Conservation (phyloP, 2,797 vertebrate genomes). For the Semaprochilodus insignis region DNA sequence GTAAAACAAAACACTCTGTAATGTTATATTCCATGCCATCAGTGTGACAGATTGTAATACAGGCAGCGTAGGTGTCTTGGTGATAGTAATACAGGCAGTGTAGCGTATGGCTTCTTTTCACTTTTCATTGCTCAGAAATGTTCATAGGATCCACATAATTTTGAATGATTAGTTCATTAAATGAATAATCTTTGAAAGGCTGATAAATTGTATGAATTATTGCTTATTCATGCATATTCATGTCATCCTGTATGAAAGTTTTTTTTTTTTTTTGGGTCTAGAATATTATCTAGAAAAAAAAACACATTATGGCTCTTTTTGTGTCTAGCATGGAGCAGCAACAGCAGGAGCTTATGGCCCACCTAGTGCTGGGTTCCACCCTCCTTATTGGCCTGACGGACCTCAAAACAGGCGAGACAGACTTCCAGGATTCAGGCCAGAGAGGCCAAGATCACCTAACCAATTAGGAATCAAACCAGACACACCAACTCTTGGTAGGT, state of each 20-base stretch:
- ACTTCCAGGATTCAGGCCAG: conserved; percentile 86
- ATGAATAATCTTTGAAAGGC: too few species aligned
- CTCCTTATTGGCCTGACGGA: conserved; percentile 95
- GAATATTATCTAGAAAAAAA: too few species aligned
- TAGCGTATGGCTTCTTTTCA: background rate
- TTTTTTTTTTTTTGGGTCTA: too few species aligned
- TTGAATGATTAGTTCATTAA: background rate
- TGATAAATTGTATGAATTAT: too few species aligned
- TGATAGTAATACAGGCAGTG: background rate
- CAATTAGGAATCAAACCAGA: conserved; percentile 94
- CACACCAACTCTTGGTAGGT: conserved; percentile 83
- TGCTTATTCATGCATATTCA: too few species aligned
- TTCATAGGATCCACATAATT: too few species aligned
- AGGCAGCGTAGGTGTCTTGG: background rate
- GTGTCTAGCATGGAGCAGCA: conserved; percentile 92
- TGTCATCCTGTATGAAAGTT: background rate
- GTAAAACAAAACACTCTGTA: background rate
- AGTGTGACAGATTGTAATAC: background rate
- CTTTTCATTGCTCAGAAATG: background rate
- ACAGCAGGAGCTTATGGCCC: conserved; percentile 82
- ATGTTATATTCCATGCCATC: background rate
- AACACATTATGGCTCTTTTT: too few species aligned
- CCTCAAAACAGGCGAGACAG: conserved; percentile 95
- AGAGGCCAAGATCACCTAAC: conserved; percentile 92
- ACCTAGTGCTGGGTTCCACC: conserved; percentile 88